A percentile compares a stretch with the other conserved stretches of the same genome.
Evolutionary conservation across 2,888 invertebrate species (phyloP).

Genomic region (Leptothorax acervorum): DNA sequence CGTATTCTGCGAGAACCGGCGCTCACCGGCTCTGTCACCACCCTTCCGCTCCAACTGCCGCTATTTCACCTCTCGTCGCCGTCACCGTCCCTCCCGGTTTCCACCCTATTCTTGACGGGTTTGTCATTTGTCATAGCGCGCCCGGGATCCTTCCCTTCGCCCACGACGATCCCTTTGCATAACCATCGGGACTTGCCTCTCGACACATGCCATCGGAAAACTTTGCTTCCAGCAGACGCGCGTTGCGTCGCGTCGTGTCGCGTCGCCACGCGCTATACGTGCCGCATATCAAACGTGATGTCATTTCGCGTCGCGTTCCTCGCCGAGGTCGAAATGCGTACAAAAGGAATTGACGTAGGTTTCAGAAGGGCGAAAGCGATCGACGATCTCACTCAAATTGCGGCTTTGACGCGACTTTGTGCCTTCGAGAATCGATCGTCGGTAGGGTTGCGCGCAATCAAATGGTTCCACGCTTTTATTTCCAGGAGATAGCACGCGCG

Average conservation of each 20-base stretch:
- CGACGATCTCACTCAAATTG: conserved; percentile 39
- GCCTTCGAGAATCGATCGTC: conserved; percentile 7
- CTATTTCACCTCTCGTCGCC: conserved; percentile 14
- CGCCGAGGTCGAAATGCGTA: conserved; percentile 34
- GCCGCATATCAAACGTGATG: conserved; percentile 70
- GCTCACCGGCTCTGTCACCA: conserved; percentile 1
- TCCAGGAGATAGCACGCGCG: neutral
- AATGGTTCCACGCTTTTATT: conserved; percentile 9
- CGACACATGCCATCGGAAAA: conserved; percentile 69
- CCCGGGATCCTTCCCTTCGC: conserved; percentile 59
- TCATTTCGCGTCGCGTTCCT: conserved; percentile 62
- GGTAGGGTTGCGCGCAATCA: neutral
- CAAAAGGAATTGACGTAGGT: conserved; percentile 39
- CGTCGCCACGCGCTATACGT: conserved; percentile 61
- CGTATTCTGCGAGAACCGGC: conserved; percentile 1
- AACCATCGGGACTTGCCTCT: conserved; percentile 66
- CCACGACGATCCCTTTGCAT: conserved; percentile 66
- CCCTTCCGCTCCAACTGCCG: neutral
- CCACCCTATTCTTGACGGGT: conserved; percentile 59
- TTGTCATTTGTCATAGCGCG: conserved; percentile 73
- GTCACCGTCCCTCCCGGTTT: neutral
- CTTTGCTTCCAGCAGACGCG: conserved; percentile 59
- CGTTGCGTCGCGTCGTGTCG: conserved; percentile 14
- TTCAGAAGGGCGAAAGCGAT: conserved; percentile 47
- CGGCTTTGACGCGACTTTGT: conserved; percentile 13